These are phyloP conservation scores for Amniataba percoides DNA, from an alignment of 2,797 vertebrate genomes.

Conservation along the genomic window DNA sequence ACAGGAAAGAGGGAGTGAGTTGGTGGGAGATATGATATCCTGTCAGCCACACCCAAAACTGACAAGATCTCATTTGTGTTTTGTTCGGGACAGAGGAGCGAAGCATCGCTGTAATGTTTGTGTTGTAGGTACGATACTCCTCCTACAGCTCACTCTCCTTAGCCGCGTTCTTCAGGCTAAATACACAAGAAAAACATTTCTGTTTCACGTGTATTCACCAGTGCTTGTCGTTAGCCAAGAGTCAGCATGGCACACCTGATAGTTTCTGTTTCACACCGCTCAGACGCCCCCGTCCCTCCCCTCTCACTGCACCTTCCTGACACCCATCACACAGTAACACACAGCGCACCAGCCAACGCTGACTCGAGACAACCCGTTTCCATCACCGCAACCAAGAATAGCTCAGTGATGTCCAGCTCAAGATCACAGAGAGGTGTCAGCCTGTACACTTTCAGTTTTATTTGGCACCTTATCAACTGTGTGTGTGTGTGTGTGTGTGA, in stretches of 20 bases:
- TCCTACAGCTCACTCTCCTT: not conserved
- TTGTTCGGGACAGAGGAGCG: conserved; percentile 52
- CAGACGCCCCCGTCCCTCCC: not conserved
- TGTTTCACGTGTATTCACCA: not conserved
- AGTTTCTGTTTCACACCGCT: conserved; percentile 13
- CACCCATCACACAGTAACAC: conserved; percentile 24
- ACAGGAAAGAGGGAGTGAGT: conserved; percentile 74
- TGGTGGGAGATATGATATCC: conserved; percentile 71
- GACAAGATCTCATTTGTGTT: conserved; percentile 77
- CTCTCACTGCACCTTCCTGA: conserved; percentile 19
- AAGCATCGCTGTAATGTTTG: conserved; percentile 37
- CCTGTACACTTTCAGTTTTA: not conserved
- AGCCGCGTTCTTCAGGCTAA: conserved; percentile 9
- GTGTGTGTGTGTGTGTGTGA: not conserved
- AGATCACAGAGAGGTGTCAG: conserved; percentile 21
- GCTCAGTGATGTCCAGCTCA: conserved; percentile 14
- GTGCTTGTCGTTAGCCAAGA: not conserved
- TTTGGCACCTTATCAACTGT: conserved; percentile 4
- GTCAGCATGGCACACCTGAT: conserved; percentile 1
- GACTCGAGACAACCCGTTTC: conserved; percentile 26
- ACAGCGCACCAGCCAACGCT: not conserved
- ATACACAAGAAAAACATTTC: not conserved
- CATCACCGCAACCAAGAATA: conserved; percentile 53
- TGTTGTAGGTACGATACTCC: conserved; percentile 6
- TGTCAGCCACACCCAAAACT: conserved; percentile 75